These are phyloP conservation scores for Smittia aterrima DNA, from an alignment of 2,888 invertebrate species.

Conservation along the genomic window DNA sequence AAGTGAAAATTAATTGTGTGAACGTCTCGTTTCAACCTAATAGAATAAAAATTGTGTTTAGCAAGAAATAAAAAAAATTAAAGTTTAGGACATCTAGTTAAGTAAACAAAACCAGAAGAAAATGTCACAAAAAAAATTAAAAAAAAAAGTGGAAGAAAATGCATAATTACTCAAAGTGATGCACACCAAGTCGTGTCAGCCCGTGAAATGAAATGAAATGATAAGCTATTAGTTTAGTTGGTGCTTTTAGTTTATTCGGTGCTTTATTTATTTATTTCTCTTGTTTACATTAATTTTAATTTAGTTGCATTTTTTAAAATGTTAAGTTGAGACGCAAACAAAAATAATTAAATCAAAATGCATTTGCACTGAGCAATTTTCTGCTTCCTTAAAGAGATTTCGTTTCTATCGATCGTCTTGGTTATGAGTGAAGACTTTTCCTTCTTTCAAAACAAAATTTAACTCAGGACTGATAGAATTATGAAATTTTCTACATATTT, in stretches of 20 bases:
- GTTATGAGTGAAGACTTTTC: not conserved
- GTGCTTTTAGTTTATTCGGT: slow-evolving; percentile 4
- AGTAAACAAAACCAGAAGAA: not conserved
- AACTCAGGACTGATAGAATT: not conserved
- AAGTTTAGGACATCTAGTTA: not conserved
- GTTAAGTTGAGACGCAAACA: not conserved
- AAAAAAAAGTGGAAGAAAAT: not conserved
- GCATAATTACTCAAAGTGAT: not conserved
- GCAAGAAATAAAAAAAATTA: not conserved
- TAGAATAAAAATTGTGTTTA: not conserved
- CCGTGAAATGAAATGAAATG: not conserved
- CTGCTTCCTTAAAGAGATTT: not conserved
- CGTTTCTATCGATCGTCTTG: not conserved
- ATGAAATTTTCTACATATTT: no score
- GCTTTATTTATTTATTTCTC: not conserved
- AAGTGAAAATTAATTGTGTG: not conserved
- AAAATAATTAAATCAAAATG: not conserved
- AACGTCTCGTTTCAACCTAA: not conserved
- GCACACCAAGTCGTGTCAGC: not conserved
- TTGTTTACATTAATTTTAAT: not conserved
- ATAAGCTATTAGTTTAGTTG: not conserved
- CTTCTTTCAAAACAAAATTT: no score
- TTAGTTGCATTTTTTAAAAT: not conserved
- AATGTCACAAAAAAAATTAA: not conserved
- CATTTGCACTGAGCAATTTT: not conserved